phyloP scores from a whole-genome alignment of 2,113 vertebrate species.

The Guaruba guarouba region DNA sequence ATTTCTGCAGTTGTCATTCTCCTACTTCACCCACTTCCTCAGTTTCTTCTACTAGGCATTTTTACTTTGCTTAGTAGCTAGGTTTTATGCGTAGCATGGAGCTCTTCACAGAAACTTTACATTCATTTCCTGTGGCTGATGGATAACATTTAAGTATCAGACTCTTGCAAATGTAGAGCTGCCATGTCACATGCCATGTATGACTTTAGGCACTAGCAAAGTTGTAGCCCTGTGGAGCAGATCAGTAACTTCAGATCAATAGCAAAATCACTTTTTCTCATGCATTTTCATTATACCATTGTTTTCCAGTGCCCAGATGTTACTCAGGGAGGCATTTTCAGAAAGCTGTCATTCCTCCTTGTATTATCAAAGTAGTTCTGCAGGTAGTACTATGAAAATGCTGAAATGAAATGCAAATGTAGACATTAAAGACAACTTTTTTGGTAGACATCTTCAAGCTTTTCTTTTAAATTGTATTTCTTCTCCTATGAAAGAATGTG shows the following conservation, averaged over 20 bases:
- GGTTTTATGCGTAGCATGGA: not conserved
- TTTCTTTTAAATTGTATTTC: not conserved
- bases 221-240: not conserved
- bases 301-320: not conserved
- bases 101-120: not conserved
- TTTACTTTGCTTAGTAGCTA: not conserved
- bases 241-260: slow-evolving; percentile 9
- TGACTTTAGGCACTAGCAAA: not conserved
- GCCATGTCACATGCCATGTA: not conserved
- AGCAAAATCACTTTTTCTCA: not conserved
- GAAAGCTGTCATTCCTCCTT: not conserved
- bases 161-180: not conserved
- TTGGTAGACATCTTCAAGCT: not conserved
- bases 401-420: slow-evolving; percentile 22
- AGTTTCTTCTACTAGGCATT: not conserved
- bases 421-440: not conserved
- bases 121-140: not conserved
- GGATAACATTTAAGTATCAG: not conserved
- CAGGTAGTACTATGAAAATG: not conserved
- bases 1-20: not conserved
- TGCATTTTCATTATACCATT: not conserved
- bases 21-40: not conserved
- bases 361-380: not conserved
- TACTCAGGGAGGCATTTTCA: not conserved
- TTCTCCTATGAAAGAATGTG: not conserved